These are phyloP conservation scores for Phyllotreta cruciferae DNA, from an alignment of 2,888 invertebrate species.

Conservation along the genomic window DNA sequence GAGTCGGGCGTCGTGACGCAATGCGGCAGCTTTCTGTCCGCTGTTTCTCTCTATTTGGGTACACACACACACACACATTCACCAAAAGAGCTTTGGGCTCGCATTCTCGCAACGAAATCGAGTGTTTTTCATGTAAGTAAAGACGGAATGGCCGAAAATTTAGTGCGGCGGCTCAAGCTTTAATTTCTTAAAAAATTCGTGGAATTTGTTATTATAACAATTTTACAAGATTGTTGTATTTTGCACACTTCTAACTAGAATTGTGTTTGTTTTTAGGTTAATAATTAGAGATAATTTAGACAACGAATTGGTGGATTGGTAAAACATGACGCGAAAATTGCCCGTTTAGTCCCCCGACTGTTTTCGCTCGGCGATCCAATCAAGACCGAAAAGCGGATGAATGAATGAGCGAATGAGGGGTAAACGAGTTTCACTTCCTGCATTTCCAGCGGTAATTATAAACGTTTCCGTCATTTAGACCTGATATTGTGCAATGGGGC, in stretches of 20 bases:
- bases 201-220: too few relatives aligned
- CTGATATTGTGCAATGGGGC: slow-evolving; percentile 13
- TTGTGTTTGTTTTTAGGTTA: too few relatives aligned
- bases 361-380: slow-evolving; percentile 7
- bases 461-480: slow-evolving; percentile 13
- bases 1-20: slow-evolving; percentile 13
- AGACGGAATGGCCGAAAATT: neutral
- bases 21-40: slow-evolving; percentile 13
- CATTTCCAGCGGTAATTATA: slow-evolving; percentile 29
- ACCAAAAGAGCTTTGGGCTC: slow-evolving; percentile 9
- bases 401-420: slow-evolving; percentile 23
- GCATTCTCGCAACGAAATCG: neutral
- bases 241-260: too few relatives aligned
- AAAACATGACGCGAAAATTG: neutral
- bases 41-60: slow-evolving; percentile 4
- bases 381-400: slow-evolving; percentile 18
- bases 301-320: neutral
- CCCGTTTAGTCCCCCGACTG: neutral
- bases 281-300: too few relatives aligned
- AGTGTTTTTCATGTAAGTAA: slow-evolving; percentile 1
- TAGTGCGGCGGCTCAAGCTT: neutral
- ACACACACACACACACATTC: neutral
- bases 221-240: too few relatives aligned
- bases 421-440: slow-evolving; percentile 22
- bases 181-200: neutral